Conservation (phyloP, 2,113 vertebrate genomes). For the Gymnorhina tibicen region DNA sequence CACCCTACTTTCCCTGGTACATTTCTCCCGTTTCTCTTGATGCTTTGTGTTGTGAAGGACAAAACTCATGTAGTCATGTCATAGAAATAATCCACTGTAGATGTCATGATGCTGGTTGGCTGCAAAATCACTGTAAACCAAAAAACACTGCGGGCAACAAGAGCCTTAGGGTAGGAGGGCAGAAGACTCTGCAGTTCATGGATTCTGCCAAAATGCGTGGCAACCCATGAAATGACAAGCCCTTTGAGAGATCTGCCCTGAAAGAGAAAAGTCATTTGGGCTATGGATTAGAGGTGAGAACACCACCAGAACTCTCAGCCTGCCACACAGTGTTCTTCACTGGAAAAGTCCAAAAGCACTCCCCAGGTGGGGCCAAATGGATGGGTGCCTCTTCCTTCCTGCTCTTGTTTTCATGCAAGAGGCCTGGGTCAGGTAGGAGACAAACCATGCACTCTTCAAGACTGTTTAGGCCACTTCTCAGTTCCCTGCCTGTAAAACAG, state of each 20-base stretch:
- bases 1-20: background rate
- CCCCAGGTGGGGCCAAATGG: background rate
- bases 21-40: background rate
- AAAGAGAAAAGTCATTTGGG: background rate
- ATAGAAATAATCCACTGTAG: background rate
- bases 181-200: background rate
- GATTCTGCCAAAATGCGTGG: background rate
- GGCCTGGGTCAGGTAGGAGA: background rate
- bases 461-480: background rate
- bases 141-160: background rate
- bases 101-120: background rate
- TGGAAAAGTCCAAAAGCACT: background rate
- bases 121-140: background rate
- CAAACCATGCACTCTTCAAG: rapidly evolving
- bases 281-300: background rate
- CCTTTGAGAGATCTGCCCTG: background rate
- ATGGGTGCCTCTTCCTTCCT: background rate
- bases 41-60: background rate
- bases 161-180: background rate
- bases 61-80: background rate
- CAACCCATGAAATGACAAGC: background rate
- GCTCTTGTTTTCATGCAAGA: background rate
- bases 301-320: background rate
- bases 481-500: background rate
- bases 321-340: background rate